Evolutionary conservation across 1,140 invertebrate species (phyloP).

Genomic region (Bemisia tabaci): DNA sequence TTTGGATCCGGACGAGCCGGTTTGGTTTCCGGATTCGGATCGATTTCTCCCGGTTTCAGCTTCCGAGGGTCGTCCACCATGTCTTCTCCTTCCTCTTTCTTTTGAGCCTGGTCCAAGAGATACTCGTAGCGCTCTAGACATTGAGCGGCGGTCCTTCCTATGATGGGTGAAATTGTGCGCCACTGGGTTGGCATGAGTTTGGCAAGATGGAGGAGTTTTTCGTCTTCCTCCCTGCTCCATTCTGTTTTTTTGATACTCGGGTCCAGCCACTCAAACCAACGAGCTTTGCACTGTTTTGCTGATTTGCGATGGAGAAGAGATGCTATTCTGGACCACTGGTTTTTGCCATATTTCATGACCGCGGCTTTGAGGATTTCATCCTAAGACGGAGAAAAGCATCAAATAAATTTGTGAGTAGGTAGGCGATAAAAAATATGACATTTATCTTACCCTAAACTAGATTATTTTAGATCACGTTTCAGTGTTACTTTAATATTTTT

Average conservation of each 20-base stretch:
- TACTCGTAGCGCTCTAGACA: conserved; percentile 97
- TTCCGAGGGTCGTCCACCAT: conserved; percentile 88
- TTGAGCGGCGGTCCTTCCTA: conserved; percentile 95
- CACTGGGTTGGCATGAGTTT: conserved; percentile 99
- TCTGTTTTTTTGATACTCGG: conserved; percentile 99
- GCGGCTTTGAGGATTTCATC: conserved; percentile 99
- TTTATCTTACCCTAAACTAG: background rate
- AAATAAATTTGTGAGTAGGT: conserved; percentile 1
- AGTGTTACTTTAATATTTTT: background rate
- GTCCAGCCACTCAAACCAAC: conserved; percentile 99
- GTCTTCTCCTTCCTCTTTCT: conserved; percentile 90
- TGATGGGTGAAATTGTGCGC: conserved; percentile 97
- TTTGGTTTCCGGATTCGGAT: conserved; percentile 99
- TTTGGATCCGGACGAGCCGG: conserved; percentile 98
- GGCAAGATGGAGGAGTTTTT: conserved; percentile 92
- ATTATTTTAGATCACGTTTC: conserved; percentile 19
- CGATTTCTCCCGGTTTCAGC: conserved; percentile 96
- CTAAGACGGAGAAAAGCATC: conserved; percentile 35
- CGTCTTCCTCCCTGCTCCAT: conserved; percentile 98
- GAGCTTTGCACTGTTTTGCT: conserved; percentile 98
- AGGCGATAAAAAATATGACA: background rate
- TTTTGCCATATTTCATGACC: conserved; percentile 99
- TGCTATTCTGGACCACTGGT: conserved; percentile 99
- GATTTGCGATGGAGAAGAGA: conserved; percentile 97
- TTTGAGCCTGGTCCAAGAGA: conserved; percentile 95